Conservation (phyloP, 2,113 vertebrate species). For the Pseudorasbora parva region DNA sequence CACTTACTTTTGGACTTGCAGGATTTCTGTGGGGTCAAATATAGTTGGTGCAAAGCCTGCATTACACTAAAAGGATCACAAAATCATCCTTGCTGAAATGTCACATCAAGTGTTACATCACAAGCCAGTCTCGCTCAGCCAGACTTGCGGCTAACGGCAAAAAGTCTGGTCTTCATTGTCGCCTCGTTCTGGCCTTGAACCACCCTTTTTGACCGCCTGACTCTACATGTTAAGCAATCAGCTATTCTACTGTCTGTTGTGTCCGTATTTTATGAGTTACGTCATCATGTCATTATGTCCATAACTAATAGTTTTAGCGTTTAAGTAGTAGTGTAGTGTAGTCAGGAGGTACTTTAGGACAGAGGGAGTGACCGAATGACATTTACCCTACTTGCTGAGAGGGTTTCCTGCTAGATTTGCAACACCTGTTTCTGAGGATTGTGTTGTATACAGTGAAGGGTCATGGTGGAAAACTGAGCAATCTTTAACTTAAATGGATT, state of each 20-base stretch:
- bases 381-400: neutral
- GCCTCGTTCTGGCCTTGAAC: conserved; percentile 1
- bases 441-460: neutral
- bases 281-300: neutral
- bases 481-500: neutral
- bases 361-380: neutral
- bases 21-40: neutral
- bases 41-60: neutral
- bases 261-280: neutral
- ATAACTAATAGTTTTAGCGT: neutral
- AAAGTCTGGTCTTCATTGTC: conserved; percentile 6
- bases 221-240: neutral
- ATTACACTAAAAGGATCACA: conserved; percentile 4
- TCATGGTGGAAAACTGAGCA: neutral
- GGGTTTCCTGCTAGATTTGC: neutral
- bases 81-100: neutral
- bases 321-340: neutral
- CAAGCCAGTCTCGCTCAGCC: neutral
- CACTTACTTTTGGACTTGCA: neutral
- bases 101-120: conserved; percentile 12
- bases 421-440: conserved; percentile 33
- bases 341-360: neutral
- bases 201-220: neutral
- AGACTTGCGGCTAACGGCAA: neutral
- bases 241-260: neutral